Evolutionary conservation across 2,113 vertebrate genomes (phyloP).

Genomic region (Zosterops borbonicus): DNA sequence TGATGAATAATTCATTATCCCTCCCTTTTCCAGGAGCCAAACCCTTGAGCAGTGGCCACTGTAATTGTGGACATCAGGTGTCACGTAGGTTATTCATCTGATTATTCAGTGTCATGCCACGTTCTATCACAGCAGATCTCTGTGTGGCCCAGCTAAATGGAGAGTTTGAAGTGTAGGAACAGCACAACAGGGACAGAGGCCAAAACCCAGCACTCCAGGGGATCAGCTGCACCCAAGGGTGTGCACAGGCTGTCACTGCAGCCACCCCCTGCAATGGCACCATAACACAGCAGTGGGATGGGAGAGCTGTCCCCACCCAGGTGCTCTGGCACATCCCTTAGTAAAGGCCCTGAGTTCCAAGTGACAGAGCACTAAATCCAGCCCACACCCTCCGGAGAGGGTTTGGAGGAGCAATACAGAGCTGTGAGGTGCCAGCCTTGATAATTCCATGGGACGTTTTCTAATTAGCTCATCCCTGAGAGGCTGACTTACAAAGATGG

Average conservation of each 20-base stretch:
- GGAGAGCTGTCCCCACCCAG: conserved; percentile 9
- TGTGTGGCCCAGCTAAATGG: neutral
- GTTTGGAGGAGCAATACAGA: conserved; percentile 23
- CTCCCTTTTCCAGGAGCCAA: neutral
- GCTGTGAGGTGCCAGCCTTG: neutral
- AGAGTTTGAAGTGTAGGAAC: neutral
- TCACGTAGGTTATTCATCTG: conserved; percentile 6
- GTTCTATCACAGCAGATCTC: neutral
- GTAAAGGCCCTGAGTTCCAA: conserved; percentile 57
- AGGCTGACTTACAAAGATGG: conserved; percentile 33
- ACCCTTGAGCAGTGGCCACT: neutral
- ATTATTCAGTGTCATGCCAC: neutral
- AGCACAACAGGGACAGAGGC: neutral
- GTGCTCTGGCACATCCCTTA: conserved; percentile 55
- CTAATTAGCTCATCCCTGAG: conserved; percentile 45
- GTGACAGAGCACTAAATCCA: conserved; percentile 52
- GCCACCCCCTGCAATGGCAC: conserved; percentile 33
- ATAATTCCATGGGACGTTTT: conserved; percentile 47
- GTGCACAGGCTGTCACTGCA: neutral
- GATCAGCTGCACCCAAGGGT: neutral
- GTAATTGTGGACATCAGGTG: neutral
- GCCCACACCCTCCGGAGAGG: conserved; percentile 22
- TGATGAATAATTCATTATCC: conserved; percentile 54
- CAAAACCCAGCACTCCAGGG: neutral
- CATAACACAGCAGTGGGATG: neutral